These are phyloP conservation scores for Syngnathus typhle DNA, from an alignment of 2,113 vertebrate genomes.

Conservation along the genomic window DNA sequence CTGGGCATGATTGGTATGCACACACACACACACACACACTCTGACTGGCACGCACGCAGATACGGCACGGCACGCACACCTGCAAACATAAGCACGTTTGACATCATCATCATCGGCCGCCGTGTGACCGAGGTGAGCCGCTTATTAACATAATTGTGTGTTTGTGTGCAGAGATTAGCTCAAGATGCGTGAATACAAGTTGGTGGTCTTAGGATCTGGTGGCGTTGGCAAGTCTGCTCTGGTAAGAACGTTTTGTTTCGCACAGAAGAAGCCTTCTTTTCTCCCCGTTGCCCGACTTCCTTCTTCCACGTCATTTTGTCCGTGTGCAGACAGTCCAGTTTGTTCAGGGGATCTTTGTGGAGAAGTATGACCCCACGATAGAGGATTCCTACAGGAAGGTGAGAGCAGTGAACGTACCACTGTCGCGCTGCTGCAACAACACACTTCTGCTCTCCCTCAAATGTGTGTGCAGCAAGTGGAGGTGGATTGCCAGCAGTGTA, in stretches of 20 bases:
- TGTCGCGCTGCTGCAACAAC: not conserved
- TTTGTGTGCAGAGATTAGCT: slow-evolving; percentile 47
- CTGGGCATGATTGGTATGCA: slow-evolving; percentile 34
- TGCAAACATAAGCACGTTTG: no score
- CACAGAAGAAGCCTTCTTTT: slow-evolving; percentile 11
- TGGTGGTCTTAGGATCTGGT: slow-evolving; percentile 68
- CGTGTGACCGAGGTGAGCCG: slow-evolving; percentile 44
- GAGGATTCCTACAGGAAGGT: slow-evolving; percentile 70
- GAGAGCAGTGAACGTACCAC: slow-evolving; percentile 11
- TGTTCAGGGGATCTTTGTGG: slow-evolving; percentile 68
- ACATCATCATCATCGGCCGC: slow-evolving; percentile 27
- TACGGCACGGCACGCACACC: slow-evolving; percentile 24
- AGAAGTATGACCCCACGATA: slow-evolving; percentile 69
- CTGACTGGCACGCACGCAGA: not conserved
- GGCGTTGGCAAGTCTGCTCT: slow-evolving; percentile 66
- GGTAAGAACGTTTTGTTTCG: slow-evolving; percentile 35
- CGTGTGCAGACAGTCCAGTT: slow-evolving; percentile 61
- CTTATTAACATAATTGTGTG: not conserved
- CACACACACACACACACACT: slow-evolving; percentile 10
- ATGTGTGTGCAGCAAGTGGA: slow-evolving; percentile 59
- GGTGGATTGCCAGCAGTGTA: slow-evolving; percentile 64
- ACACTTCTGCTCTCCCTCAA: not conserved
- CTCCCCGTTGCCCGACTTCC: slow-evolving; percentile 22
- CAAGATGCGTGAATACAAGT: slow-evolving; percentile 69
- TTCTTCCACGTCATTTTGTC: not conserved